Conservation (phyloP, 2,797 vertebrate species). For the Melanotaenia maccullochi region DNA sequence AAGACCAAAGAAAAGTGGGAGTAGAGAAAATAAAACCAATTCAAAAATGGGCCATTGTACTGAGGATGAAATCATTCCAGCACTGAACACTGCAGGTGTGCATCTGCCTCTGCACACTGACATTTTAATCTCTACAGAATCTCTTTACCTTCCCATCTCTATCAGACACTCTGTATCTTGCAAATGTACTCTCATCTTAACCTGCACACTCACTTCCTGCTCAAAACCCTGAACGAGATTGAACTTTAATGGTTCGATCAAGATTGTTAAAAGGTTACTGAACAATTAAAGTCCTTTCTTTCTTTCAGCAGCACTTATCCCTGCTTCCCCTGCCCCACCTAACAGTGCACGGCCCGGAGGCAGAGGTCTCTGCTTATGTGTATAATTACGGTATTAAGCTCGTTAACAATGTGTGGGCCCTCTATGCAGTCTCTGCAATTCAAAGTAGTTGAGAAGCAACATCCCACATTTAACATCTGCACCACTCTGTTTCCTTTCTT, state of each 20-base stretch:
- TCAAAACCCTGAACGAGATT: constrained; percentile 24
- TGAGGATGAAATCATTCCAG: constrained; percentile 35
- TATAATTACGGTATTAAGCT: constrained; percentile 77
- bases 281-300: constrained; percentile 35
- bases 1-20: constrained; percentile 21
- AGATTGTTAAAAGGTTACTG: constrained; percentile 51
- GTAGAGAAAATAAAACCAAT: constrained; percentile 8
- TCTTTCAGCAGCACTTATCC: constrained; percentile 12
- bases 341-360: constrained; percentile 47
- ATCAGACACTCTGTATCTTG: constrained; percentile 40
- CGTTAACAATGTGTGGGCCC: constrained; percentile 64
- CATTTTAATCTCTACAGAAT: constrained; percentile 73
- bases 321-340: constrained; percentile 40
- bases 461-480: constrained; percentile 53
- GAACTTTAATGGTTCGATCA: constrained; percentile 34
- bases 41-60: constrained; percentile 28
- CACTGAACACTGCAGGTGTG: constrained; percentile 27
- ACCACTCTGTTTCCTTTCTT: constrained; percentile 51
- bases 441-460: constrained; percentile 27
- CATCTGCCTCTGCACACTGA: constrained; percentile 57
- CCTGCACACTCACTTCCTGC: constrained; percentile 35
- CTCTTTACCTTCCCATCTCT: constrained; percentile 40
- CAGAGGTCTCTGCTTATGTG: constrained; percentile 58
- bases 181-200: constrained; percentile 23
- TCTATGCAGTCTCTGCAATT: constrained; percentile 42